Base-by-base conservation (phyloP, 2,797 vertebrate genomes). In the Myotis daubentonii region DNA sequence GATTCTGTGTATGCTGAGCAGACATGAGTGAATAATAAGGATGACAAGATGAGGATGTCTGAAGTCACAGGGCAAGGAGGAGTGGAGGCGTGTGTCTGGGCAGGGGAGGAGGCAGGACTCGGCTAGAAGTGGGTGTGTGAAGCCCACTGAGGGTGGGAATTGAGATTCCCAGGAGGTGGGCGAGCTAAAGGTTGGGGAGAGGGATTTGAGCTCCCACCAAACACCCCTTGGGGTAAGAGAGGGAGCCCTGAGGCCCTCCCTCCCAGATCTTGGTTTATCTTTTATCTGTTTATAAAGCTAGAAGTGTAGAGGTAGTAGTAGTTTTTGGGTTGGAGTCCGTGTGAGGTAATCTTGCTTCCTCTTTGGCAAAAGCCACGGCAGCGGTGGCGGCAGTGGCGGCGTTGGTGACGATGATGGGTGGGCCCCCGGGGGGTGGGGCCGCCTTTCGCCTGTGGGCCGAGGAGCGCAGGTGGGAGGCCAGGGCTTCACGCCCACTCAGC, bases 401-500 rank as follows among this genome's bases (percentile, higher is more conserved):
- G 98, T 96, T 95, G 96, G 96, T 87, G 91, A 94, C 2, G 4
- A 83, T 98, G 97, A 38, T 98, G 97, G 94, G 98, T 97, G 94
- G 98, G 97, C 47, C 98, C 97, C 65, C 98, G 95, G 41, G 98
- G 97, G 94, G 55, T 0, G 76, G 96, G 88, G 96, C 96, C 9
- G 96, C 96, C 89, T 98, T 98, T 92, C 98, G 97, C 96, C 97
- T 97, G 96, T 98, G 98, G 89, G 98, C 97, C 22, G 97, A 98
- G 98, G 98, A 70, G 98, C 97, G 97, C 98, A 98, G 82, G 98
- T 97, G 89, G 91, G 99, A 98, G 94, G 98, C 98, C 96, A 99
- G 98, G 96, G 99, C 99, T 98, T 99, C 99, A 85, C 99, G 98
- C 95, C 98, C 98, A n/a, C 97, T 98, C 96, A 98, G 96, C 84